These are phyloP conservation scores for Spheniscus humboldti DNA, from an alignment of 2,797 vertebrate genomes.

Conservation along the genomic window DNA sequence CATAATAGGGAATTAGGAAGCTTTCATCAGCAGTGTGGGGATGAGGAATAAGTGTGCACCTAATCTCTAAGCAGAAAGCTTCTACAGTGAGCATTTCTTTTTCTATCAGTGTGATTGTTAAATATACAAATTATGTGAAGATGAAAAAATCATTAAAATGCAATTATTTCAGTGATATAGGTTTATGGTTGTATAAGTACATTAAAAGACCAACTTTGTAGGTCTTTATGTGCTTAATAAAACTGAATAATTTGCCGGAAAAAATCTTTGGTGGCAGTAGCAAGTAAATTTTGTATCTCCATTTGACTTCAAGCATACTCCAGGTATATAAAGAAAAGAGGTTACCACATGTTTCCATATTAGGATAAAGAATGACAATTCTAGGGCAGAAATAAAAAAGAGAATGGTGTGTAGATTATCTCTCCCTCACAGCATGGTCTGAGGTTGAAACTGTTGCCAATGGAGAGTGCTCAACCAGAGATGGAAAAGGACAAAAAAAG, in stretches of 20 bases:
- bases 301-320: neutral
- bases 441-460: neutral
- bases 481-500: neutral
- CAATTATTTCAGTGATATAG: slow-evolving; percentile 67
- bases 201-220: slow-evolving; percentile 58
- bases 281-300: neutral
- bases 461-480: neutral
- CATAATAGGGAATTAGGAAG: neutral
- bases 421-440: neutral
- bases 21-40: neutral
- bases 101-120: slow-evolving; percentile 40
- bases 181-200: slow-evolving; percentile 66
- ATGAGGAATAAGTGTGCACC: neutral
- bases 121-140: slow-evolving; percentile 63
- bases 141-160: slow-evolving; percentile 71
- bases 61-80: neutral
- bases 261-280: neutral
- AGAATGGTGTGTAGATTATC: neutral
- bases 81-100: neutral
- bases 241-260: slow-evolving; percentile 60
- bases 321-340: neutral
- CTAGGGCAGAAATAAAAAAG: neutral
- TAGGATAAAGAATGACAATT: neutral
- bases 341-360: neutral
- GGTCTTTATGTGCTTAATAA: slow-evolving; percentile 71